Conservation (phyloP, 2,797 vertebrate genomes). For the Clamator glandarius region DNA sequence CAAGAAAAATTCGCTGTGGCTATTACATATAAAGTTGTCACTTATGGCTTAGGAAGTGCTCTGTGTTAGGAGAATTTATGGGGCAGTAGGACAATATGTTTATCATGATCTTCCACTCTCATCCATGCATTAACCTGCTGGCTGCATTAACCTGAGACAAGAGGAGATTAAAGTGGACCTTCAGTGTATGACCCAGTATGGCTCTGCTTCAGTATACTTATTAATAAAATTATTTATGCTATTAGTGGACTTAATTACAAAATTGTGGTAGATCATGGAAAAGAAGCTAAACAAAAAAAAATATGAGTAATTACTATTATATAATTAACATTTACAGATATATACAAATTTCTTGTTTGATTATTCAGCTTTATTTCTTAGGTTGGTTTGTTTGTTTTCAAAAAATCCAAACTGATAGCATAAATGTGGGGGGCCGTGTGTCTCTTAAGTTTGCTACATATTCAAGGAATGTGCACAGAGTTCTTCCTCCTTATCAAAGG, state of each 20-base stretch:
- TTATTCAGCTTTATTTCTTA: neutral
- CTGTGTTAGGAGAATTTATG: neutral
- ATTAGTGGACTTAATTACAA: constrained; percentile 22
- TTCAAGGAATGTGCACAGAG: neutral
- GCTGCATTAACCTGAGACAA: constrained; percentile 37
- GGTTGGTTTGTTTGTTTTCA: neutral
- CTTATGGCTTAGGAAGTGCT: neutral
- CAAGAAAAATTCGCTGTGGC: neutral
- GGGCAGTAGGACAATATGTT: neutral
- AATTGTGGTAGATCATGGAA: neutral
- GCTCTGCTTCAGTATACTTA: neutral
- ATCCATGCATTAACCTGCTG: constrained; percentile 31
- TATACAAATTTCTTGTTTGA: neutral
- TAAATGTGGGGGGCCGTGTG: neutral
- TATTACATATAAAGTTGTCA: neutral
- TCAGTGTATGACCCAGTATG: constrained; percentile 1
- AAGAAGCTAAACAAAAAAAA: neutral
- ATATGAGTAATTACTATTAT: neutral
- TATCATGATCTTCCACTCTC: constrained; percentile 38
- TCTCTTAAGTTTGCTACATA: neutral
- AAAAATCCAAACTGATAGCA: neutral
- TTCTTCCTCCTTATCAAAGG: neutral
- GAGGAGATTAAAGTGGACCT: neutral
- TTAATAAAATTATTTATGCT: neutral
- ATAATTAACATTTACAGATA: neutral